Percentiles rank a stretch among this genome's conserved stretches.
phyloP scores from a whole-genome alignment of 2,888 invertebrate species.

The Patella depressa region DNA sequence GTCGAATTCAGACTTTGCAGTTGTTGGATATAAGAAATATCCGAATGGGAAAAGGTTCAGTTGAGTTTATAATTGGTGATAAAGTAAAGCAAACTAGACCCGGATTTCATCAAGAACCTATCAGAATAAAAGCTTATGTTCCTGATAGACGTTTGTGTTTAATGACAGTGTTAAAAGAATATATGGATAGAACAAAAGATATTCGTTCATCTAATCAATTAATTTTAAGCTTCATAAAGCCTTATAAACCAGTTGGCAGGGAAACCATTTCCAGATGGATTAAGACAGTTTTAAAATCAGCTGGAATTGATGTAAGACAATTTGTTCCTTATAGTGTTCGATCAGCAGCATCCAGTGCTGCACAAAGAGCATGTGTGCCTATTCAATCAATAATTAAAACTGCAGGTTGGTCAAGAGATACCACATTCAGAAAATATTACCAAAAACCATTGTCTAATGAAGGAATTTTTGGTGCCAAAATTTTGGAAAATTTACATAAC shows the following conservation, averaged over 20 bases:
- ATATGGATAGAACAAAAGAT: too few species aligned
- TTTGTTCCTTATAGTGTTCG: neutral
- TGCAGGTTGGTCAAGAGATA: conserved; percentile 10
- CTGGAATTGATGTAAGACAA: conserved; percentile 5
- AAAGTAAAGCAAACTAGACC: too few species aligned
- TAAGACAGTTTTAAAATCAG: neutral
- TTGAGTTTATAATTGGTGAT: too few species aligned
- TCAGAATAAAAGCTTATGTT: too few species aligned
- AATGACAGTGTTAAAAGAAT: too few species aligned
- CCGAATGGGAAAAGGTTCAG: too few species aligned
- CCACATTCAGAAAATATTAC: conserved; percentile 10
- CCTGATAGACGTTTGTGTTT: too few species aligned
- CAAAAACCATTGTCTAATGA: conserved; percentile 2
- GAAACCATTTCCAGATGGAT: conserved; percentile 2
- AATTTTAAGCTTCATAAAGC: conserved; percentile 7
- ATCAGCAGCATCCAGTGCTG: too few species aligned
- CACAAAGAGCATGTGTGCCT: conserved; percentile 4
- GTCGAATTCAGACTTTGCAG: too few species aligned
- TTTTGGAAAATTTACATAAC: neutral
- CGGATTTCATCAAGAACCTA: too few species aligned
- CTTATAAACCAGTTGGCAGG: conserved; percentile 6
- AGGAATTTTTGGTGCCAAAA: neutral
- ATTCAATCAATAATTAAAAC: conserved; percentile 3
- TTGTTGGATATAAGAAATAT: too few species aligned
- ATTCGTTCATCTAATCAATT: too few species aligned